These are phyloP conservation scores for Peromyscus polionotus DNA, from an alignment of 2,113 vertebrate genomes.

Conservation along the genomic window DNA sequence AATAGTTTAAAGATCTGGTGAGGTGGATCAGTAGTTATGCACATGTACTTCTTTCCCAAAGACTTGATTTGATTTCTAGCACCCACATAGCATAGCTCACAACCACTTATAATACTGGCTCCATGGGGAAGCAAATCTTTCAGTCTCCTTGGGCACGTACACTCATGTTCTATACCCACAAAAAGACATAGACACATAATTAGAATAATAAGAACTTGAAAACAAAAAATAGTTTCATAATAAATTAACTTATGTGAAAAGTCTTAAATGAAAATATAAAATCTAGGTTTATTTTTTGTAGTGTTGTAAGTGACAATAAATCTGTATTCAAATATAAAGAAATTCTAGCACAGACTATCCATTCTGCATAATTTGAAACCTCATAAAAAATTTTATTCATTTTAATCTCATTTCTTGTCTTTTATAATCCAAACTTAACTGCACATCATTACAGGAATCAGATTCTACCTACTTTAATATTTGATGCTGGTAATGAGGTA, in stretches of 20 bases:
- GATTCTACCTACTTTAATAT: not conserved
- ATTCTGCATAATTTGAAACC: no score
- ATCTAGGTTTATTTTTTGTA: not conserved
- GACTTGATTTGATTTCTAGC: not conserved
- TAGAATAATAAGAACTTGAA: not conserved
- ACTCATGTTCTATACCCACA: rapidly evolving
- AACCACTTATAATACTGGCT: rapidly evolving
- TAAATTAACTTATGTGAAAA: not conserved
- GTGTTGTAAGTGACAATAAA: not conserved
- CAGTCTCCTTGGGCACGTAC: rapidly evolving
- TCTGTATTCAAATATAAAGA: not conserved
- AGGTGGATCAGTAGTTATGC: not conserved
- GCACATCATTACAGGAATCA: rapidly evolving
- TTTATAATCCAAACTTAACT: not conserved
- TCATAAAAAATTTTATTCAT: not conserved
- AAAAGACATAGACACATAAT: rapidly evolving
- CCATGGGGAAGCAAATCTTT: rapidly evolving
- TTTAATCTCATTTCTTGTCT: not conserved
- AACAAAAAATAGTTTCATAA: not conserved
- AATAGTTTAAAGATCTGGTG: not conserved
- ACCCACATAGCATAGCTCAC: not conserved
- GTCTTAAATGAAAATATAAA: not conserved
- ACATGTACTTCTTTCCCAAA: not conserved
- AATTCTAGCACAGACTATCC: rapidly evolving
- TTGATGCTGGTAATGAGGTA: not conserved